These are phyloP conservation scores for Paracentrotus lividus DNA, from an alignment of 53 echinoderm and acorn worm species.

Conservation along the genomic window DNA sequence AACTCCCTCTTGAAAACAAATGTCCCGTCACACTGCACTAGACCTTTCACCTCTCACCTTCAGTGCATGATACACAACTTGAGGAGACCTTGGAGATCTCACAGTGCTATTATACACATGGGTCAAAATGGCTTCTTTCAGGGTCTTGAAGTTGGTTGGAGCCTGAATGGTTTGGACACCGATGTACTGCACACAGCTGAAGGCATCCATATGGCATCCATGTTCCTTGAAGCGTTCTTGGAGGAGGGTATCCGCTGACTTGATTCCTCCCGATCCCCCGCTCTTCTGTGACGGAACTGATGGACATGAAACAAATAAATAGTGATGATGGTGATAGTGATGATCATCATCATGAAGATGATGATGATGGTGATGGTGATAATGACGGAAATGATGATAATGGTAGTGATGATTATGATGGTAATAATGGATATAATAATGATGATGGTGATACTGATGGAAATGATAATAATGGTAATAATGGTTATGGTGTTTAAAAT, in stretches of 20 bases:
- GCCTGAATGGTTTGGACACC: constrained; percentile 83
- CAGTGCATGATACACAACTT: constrained; percentile 85
- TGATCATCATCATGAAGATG: too few relatives aligned
- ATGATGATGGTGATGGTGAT: too few relatives aligned
- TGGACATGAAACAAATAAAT: too few relatives aligned
- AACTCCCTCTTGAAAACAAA: background rate
- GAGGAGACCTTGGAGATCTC: constrained; percentile 84
- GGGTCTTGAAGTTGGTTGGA: constrained; percentile 88
- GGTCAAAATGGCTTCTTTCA: constrained; percentile 78
- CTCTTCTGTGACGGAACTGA: constrained; percentile 20
- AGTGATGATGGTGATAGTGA: too few relatives aligned
- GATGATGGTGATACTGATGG: too few relatives aligned
- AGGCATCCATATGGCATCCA: constrained; percentile 81
- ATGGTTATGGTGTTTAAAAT: too few relatives aligned
- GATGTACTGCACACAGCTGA: constrained; percentile 93
- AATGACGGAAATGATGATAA: too few relatives aligned
- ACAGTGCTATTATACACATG: constrained; percentile 85
- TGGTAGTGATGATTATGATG: too few relatives aligned
- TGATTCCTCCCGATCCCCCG: background rate
- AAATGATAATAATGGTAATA: too few relatives aligned
- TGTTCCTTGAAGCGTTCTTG: constrained; percentile 94
- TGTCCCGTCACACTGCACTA: background rate
- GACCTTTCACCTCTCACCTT: constrained; percentile 75
- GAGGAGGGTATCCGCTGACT: constrained; percentile 86
- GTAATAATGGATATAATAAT: too few relatives aligned